phyloP scores from a whole-genome alignment of 2,113 vertebrate genomes.

The Sinocyclocheilus rhinocerous region DNA sequence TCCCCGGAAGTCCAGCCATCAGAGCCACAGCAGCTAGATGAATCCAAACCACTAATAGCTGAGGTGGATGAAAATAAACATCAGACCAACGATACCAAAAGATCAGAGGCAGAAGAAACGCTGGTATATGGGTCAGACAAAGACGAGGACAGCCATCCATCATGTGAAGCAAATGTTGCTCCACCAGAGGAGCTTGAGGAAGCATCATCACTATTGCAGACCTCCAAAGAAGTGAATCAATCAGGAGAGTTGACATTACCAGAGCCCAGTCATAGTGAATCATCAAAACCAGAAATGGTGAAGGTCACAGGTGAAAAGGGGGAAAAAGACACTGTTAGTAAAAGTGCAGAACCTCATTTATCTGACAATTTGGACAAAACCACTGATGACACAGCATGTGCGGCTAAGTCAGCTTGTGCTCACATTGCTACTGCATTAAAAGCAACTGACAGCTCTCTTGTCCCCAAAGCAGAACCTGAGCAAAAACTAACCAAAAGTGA shows the following conservation, averaged over 20 bases:
- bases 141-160: neutral
- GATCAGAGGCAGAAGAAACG: neutral
- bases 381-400: neutral
- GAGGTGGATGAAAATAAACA: slow-evolving; percentile 44
- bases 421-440: neutral
- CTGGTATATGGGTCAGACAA: slow-evolving; percentile 25
- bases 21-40: slow-evolving; percentile 20
- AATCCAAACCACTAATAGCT: neutral
- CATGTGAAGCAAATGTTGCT: slow-evolving; percentile 54
- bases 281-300: neutral
- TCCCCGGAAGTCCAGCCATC: slow-evolving; percentile 35
- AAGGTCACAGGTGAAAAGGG: neutral
- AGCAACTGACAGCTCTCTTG: neutral
- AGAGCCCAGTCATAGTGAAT: neutral
- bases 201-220: slow-evolving; percentile 58
- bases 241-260: slow-evolving; percentile 3
- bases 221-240: slow-evolving; percentile 53
- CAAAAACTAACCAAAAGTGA: slow-evolving; percentile 64
- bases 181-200: slow-evolving; percentile 59
- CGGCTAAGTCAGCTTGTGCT: neutral
- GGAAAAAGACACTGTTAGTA: slow-evolving; percentile 45
- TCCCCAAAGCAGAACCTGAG: slow-evolving; percentile 40
- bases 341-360: slow-evolving; percentile 44
- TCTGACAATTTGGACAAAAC: neutral
- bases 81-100: slow-evolving; percentile 12